Evolutionary conservation across 2,797 vertebrate genomes (phyloP).

Genomic region (Tolypeutes matacus): DNA sequence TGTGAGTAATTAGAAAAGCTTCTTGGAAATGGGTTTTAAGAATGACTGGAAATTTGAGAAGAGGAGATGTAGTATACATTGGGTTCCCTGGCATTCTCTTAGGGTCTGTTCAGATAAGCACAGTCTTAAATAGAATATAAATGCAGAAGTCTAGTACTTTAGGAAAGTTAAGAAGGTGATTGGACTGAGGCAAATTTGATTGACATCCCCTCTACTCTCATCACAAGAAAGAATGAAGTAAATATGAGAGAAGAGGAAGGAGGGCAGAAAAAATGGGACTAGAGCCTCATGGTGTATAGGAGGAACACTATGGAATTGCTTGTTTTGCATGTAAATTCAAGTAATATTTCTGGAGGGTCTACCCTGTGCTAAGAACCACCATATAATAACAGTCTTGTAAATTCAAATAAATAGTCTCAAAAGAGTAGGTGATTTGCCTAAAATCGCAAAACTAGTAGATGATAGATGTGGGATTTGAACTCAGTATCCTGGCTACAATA

Average conservation of each 20-base stretch:
- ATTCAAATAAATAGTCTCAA: not conserved
- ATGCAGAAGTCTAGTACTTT: not conserved
- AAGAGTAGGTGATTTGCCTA: not conserved
- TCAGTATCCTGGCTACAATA: not conserved
- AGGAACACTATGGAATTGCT: not conserved
- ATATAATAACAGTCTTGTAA: not conserved
- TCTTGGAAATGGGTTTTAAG: constrained; percentile 25
- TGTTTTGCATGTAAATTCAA: not conserved
- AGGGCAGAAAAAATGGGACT: not conserved
- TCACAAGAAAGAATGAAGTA: not conserved
- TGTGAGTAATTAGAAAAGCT: not conserved
- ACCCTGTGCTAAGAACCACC: not conserved
- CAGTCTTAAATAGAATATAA: constrained; percentile 4
- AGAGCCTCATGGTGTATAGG: not conserved
- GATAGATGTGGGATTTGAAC: not conserved
- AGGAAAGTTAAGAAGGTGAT: not conserved
- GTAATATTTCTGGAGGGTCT: not conserved
- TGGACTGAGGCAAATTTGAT: not conserved
- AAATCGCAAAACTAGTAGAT: not conserved
- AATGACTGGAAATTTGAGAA: not conserved
- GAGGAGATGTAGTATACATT: not conserved
- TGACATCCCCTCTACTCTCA: not conserved
- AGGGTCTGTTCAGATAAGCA: not conserved
- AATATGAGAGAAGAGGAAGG: not conserved
- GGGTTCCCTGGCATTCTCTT: not conserved